Evolutionary conservation across 2,888 invertebrate genomes (phyloP), one percentile per base, ranked within the genome.

Genomic region (Andrena hattorfiana): DNA sequence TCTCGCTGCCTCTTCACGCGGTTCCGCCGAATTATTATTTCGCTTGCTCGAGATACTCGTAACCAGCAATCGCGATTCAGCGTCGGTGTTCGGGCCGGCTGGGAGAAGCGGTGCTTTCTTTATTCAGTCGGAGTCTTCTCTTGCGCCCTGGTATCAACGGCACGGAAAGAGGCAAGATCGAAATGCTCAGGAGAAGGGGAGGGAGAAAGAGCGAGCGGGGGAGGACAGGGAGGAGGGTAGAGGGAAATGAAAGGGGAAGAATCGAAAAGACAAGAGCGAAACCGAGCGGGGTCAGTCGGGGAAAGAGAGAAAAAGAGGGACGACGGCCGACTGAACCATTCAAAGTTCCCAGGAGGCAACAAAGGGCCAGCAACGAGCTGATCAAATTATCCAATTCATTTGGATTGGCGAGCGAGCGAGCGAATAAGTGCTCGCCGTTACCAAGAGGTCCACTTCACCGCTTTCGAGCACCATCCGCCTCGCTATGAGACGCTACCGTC

Each of bases 311-410:
- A 91, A 91, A 88, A 89, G 90, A 88, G 90, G 89, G 91, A 90
- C 90, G 92, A 91, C 89, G 91, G 92, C 90, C 91, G 92, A 91
- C 90, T 89, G 91, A 88, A 88, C 92, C 93, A 93, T 93, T 93
- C 86, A 93, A 90, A 92, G 94, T 94, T 94, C 94, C 93, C 94
- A 94, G 93, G 93, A 93, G 93, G 91, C 93, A 93, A 93, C 93
- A 94, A 94, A 93, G 92, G 93, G 93, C 92, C 93, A 93, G 92
- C 93, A 93, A 93, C 93, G 93, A 94, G 93, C 93, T 94, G 93
- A 93, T 94, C 93, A 94, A 94, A 94, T 94, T 94, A 94, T 94
- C 93, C 94, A 94, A 94, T 94, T 94, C 94, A 93, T 93, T 93
- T 93, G 93, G 94, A 94, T 94, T 94, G 93, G 92, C 93, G 91